phyloP scores from a whole-genome alignment of 2,888 invertebrate genomes.

The Harpalus rufipes region DNA sequence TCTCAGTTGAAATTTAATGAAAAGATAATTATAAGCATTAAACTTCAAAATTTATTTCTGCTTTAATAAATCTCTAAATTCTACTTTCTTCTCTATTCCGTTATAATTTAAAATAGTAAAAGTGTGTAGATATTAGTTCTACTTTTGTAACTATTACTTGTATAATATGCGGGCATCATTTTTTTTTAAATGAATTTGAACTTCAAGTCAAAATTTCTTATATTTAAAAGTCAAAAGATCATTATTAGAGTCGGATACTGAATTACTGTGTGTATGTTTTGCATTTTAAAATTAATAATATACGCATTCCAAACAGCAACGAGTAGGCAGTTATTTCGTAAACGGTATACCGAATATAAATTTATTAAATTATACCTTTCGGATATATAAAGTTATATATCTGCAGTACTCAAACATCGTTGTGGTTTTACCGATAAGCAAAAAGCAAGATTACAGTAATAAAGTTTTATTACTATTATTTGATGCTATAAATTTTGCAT shows the following conservation, averaged over 20 bases:
- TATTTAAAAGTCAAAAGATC: background rate
- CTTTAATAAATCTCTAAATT: constrained; percentile 4
- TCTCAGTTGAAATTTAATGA: background rate
- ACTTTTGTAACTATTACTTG: background rate
- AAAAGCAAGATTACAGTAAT: background rate
- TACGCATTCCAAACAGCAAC: background rate
- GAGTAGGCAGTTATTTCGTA: constrained; percentile 3
- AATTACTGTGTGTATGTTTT: background rate
- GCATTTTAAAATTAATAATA: background rate
- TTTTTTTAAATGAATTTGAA: background rate
- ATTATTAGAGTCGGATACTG: constrained; percentile 10
- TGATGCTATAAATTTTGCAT: background rate
- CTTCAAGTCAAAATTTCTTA: background rate
- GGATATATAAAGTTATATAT: background rate
- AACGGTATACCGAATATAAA: constrained; percentile 3
- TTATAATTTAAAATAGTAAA: constrained; percentile 1
- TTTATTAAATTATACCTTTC: constrained; percentile 16
- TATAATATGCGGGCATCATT: background rate
- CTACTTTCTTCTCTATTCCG: background rate
- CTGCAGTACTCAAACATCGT: constrained; percentile 4
- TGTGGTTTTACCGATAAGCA: background rate
- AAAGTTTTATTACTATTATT: background rate
- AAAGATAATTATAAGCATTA: background rate
- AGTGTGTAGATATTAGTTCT: constrained; percentile 28
- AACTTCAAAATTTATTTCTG: background rate